These are phyloP conservation scores for Zapus hudsonius DNA, from an alignment of 2,113 vertebrate species.

Conservation along the genomic window DNA sequence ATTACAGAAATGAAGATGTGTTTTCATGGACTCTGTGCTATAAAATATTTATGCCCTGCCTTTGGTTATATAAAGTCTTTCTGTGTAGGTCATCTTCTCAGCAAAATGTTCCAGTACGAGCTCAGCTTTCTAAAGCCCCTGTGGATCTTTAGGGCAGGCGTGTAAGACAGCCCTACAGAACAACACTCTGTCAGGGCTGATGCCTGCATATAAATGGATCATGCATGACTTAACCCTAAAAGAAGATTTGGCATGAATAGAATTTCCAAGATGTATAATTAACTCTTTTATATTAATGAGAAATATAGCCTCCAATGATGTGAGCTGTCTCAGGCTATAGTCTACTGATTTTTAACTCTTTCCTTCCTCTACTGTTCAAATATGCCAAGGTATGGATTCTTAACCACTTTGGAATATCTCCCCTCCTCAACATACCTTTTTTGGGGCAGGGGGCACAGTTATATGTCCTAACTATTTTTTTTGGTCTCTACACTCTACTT, in stretches of 20 bases:
- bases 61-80: slow-evolving; percentile 79
- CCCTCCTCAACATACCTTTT: background rate
- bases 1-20: slow-evolving; percentile 77
- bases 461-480: background rate
- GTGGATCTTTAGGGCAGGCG: slow-evolving; percentile 62
- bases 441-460: background rate
- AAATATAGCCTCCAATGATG: slow-evolving; percentile 69
- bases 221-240: slow-evolving; percentile 78
- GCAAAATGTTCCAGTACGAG: slow-evolving; percentile 67
- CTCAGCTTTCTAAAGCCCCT: slow-evolving; percentile 65
- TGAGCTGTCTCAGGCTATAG: slow-evolving; percentile 54
- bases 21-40: slow-evolving; percentile 76
- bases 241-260: slow-evolving; percentile 76
- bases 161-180: slow-evolving; percentile 49
- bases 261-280: slow-evolving; percentile 76
- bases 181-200: slow-evolving; percentile 66
- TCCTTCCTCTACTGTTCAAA: slow-evolving; percentile 28
- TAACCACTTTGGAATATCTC: background rate
- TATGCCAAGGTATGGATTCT: background rate
- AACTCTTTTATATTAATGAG: slow-evolving; percentile 78
- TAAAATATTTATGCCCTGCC: slow-evolving; percentile 84
- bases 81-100: slow-evolving; percentile 79
- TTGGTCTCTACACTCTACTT: background rate
- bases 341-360: slow-evolving; percentile 69
- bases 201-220: slow-evolving; percentile 78